These are phyloP conservation scores for Bolinopsis microptera DNA, from an alignment of 37 sponge, comb jelly and placozoan species.

Conservation along the genomic window DNA sequence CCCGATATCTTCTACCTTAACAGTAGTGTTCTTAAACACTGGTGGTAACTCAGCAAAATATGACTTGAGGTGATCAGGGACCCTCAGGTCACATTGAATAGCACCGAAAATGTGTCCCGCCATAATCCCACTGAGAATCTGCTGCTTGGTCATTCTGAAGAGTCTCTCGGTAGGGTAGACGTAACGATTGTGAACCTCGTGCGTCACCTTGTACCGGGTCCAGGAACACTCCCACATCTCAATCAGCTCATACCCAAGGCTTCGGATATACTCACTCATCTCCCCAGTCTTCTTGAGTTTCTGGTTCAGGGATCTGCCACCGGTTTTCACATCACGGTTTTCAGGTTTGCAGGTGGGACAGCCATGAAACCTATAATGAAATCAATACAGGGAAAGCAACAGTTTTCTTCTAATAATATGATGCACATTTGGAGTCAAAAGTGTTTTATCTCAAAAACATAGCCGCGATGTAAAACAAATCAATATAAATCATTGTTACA, in stretches of 20 bases:
- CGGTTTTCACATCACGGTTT: background rate
- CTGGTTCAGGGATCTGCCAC: background rate
- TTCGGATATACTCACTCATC: background rate
- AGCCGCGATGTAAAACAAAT: too few species aligned
- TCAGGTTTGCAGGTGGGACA: background rate
- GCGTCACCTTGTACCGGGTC: background rate
- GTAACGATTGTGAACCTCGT: background rate
- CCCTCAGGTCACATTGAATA: background rate
- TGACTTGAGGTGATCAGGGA: background rate
- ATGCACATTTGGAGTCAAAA: too few species aligned
- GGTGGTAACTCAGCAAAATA: slow-evolving; percentile 1
- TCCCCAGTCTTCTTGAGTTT: background rate
- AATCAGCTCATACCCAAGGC: background rate
- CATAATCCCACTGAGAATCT: background rate
- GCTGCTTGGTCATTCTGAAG: background rate
- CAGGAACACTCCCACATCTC: background rate
- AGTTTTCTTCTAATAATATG: too few species aligned
- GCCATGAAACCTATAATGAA: too few species aligned
- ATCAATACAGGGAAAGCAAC: too few species aligned
- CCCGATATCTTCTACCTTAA: background rate
- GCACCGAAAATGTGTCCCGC: background rate
- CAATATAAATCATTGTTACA: too few species aligned
- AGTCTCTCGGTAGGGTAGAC: background rate
- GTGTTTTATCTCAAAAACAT: too few species aligned
- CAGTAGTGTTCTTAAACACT: background rate